Evolutionary conservation across 2,888 invertebrate species (phyloP), one percentile per base, ranked within the genome.

Genomic region (Sceliomorpha sp.): DNA sequence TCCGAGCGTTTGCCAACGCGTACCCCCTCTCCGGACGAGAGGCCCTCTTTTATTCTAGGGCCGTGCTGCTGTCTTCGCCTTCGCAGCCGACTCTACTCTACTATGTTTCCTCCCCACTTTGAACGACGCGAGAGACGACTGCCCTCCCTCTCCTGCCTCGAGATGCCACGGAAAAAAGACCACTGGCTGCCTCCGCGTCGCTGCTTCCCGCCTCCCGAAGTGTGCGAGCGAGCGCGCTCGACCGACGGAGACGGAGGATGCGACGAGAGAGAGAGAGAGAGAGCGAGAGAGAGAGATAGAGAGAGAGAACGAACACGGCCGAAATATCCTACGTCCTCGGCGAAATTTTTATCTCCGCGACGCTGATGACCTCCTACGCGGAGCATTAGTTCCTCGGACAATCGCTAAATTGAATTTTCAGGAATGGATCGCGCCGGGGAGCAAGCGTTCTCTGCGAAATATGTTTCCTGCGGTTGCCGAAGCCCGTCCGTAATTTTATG

Each of bases 1-100:
- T 56, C 36, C 26, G 42, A 12, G 2, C 48, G 1, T 32, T 12
- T 9, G 13, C 12, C 32, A 7, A 32, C 7, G 2, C 17, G 27
- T 50, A 17, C 50, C 31, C 51, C 55, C 44, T 32, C 53, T 56
- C 64, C 37, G 14, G 5, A 2, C 20, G 17, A 24, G 29, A 14
- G 39, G 56, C 29, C 56, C 56, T 48, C 56, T 36, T 66, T 66
- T 50, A 51, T 66, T 51, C 58, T 37, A 40, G 64, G 51, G 37
- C 64, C 64, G 39, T 51, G 58, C 64, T 51, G 58, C 64, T 58
- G 64, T 58, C 64, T 66, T 66, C 58, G 58, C 44, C 51, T 29
- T 36, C 50, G 40, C 4, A 20, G n/a, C 24, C 15, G 20, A 20
- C 20, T 20, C 20, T 20, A 20, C 20, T 20, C 20, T 20, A 20